Conservation (phyloP, 2,888 invertebrate species). For the Drosophila emarginata region DNA sequence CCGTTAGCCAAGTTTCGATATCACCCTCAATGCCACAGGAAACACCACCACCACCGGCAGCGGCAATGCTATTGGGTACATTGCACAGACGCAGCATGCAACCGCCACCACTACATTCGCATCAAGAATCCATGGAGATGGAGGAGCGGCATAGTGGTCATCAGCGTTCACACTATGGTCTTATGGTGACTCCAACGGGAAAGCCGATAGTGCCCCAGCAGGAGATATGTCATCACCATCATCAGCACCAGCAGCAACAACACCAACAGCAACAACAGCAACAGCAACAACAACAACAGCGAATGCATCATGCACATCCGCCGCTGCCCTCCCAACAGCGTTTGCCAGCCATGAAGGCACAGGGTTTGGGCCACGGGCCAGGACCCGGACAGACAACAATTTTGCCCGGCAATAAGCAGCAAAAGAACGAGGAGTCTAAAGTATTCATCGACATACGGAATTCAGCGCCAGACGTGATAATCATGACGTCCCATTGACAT, state of each 20-base stretch:
- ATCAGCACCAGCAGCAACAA: slow-evolving; percentile 80
- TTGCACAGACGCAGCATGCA: slow-evolving; percentile 72
- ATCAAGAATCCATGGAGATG: slow-evolving; percentile 78
- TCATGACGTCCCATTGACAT: slow-evolving; percentile 89
- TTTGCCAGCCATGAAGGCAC: slow-evolving; percentile 48
- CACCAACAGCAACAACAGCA: slow-evolving; percentile 69
- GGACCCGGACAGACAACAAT: slow-evolving; percentile 34
- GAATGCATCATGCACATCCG: slow-evolving; percentile 41
- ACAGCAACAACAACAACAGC: slow-evolving; percentile 38
- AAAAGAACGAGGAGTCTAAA: slow-evolving; percentile 82
- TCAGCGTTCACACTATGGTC: slow-evolving; percentile 61
- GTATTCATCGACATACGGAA: slow-evolving; percentile 93
- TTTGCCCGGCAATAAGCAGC: slow-evolving; percentile 50
- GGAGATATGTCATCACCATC: slow-evolving; percentile 80
- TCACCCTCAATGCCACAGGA: slow-evolving; percentile 43
- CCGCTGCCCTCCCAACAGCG: slow-evolving; percentile 32
- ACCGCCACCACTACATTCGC: slow-evolving; percentile 51
- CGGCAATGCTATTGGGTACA: slow-evolving; percentile 45
- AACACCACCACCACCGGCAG: slow-evolving; percentile 36
- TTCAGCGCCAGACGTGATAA: slow-evolving; percentile 95
- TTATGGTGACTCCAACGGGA: slow-evolving; percentile 54
- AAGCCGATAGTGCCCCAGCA: slow-evolving; percentile 47
- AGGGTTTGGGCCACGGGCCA: slow-evolving; percentile 30
- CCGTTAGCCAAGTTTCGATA: slow-evolving; percentile 33
- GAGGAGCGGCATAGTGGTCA: slow-evolving; percentile 74